Evolutionary conservation across 1,140 invertebrate species (phyloP).

Genomic region (Uloborus diversus): DNA sequence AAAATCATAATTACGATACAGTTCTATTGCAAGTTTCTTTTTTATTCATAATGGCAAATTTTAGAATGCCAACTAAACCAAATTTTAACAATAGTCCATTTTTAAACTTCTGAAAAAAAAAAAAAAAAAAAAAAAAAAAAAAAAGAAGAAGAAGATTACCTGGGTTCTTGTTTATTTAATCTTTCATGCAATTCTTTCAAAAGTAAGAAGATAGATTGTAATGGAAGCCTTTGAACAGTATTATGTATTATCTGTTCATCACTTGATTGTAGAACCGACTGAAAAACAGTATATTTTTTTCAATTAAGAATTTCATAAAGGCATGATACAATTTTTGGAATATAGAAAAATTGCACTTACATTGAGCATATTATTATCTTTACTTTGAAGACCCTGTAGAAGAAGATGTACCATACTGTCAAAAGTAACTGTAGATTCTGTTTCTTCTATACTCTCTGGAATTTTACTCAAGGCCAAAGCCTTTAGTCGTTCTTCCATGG

Average conservation of each 20-base stretch:
- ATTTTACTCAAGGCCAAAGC: slow-evolving; percentile 33
- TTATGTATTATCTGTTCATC: slow-evolving; percentile 16
- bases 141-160: background rate
- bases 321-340: background rate
- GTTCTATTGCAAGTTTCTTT: too few species aligned
- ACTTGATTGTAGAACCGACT: slow-evolving; percentile 25
- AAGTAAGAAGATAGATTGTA: slow-evolving; percentile 10
- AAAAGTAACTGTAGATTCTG: slow-evolving; percentile 10
- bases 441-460: slow-evolving; percentile 7
- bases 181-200: slow-evolving; percentile 9
- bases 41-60: too few species aligned
- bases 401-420: slow-evolving; percentile 57
- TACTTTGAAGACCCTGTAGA: slow-evolving; percentile 55
- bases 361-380: slow-evolving; percentile 55
- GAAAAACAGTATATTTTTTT: background rate
- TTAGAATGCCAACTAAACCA: too few species aligned
- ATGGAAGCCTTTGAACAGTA: slow-evolving; percentile 18
- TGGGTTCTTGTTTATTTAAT: slow-evolving; percentile 20
- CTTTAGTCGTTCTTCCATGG: slow-evolving; percentile 37
- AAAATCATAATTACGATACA: too few species aligned
- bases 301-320: background rate
- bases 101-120: background rate
- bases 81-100: too few species aligned
- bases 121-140: background rate
- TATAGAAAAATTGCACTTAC: slow-evolving; percentile 31